phyloP scores from a whole-genome alignment of 2,888 invertebrate genomes.

The Netelia inedita region DNA sequence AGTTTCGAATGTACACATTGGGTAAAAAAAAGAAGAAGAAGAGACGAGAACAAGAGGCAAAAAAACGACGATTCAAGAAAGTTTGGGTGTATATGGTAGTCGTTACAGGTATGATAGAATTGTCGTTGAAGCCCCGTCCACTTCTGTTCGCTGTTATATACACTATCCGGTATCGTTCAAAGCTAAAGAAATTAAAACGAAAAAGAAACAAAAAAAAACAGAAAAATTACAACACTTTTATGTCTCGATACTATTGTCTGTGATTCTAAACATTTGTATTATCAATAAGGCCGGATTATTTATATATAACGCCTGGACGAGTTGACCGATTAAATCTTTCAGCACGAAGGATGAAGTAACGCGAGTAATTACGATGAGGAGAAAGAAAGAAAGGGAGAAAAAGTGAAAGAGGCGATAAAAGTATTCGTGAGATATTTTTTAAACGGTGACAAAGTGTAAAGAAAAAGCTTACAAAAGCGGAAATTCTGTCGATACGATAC shows the following conservation, averaged over 20 bases:
- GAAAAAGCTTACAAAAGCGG: too few relatives aligned
- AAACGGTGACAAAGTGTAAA: not conserved
- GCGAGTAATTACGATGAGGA: not conserved
- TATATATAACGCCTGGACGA: slow-evolving; percentile 24
- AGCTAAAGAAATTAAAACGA: not conserved
- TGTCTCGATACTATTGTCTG: slow-evolving; percentile 70
- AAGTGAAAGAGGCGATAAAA: not conserved
- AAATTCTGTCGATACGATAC: too few relatives aligned
- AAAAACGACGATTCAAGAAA: slow-evolving; percentile 5
- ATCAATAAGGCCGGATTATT: slow-evolving; percentile 59
- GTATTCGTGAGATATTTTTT: slow-evolving; percentile 4
- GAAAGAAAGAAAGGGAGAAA: slow-evolving; percentile 28
- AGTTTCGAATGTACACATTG: not conserved
- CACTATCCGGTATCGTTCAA: slow-evolving; percentile 21
- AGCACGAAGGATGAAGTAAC: slow-evolving; percentile 21
- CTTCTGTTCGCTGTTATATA: slow-evolving; percentile 60
- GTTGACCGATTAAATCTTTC: slow-evolving; percentile 52
- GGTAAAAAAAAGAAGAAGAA: not conserved
- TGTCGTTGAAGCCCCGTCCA: slow-evolving; percentile 70
- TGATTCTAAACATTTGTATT: slow-evolving; percentile 70
- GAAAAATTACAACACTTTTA: slow-evolving; percentile 36
- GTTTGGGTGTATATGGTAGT: slow-evolving; percentile 53
- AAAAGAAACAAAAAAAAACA: slow-evolving; percentile 6
- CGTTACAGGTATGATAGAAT: slow-evolving; percentile 49
- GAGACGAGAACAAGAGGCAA: not conserved